Conservation (phyloP, 2,797 vertebrate genomes). For the Pygocentrus nattereri region DNA sequence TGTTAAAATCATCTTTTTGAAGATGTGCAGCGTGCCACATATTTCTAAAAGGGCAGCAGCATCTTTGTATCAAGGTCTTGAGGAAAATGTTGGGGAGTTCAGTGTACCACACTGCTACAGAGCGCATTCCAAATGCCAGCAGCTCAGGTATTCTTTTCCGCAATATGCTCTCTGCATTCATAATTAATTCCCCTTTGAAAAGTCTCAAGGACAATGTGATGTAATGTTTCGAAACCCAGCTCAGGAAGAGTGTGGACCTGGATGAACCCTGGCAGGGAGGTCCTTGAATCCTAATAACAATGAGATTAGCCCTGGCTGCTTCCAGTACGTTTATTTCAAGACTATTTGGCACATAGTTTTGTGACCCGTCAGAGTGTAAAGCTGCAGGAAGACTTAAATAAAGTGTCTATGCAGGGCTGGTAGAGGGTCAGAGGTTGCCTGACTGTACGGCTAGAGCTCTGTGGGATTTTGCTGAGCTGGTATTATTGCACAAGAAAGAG, state of each 20-base stretch:
- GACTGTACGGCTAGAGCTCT: background rate
- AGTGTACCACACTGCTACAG: conserved; percentile 43
- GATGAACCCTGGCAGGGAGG: conserved; percentile 40
- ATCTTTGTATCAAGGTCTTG: conserved; percentile 21
- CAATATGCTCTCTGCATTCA: conserved; percentile 30
- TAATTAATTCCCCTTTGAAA: conserved; percentile 52
- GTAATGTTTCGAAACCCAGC: conserved; percentile 32
- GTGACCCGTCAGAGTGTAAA: conserved; percentile 10
- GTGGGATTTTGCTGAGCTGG: background rate
- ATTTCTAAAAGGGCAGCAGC: conserved; percentile 42
- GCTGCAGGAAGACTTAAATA: conserved; percentile 38
- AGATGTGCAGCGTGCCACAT: conserved; percentile 6
- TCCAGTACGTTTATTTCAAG: background rate
- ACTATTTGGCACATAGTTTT: conserved; percentile 18
- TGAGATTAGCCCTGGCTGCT: conserved; percentile 45
- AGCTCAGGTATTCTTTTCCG: conserved; percentile 32
- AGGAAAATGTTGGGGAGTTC: conserved; percentile 37
- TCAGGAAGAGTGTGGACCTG: conserved; percentile 36
- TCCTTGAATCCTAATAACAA: conserved; percentile 51
- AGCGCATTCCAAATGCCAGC: conserved; percentile 49
- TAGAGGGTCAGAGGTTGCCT: conserved; percentile 2
- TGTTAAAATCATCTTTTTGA: background rate
- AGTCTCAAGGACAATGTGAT: conserved; percentile 52
- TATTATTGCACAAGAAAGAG: conserved; percentile 11
- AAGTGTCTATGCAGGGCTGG: conserved; percentile 34